Conservation (phyloP, 2,113 vertebrate genomes). For the Glaucomys volans region DNA sequence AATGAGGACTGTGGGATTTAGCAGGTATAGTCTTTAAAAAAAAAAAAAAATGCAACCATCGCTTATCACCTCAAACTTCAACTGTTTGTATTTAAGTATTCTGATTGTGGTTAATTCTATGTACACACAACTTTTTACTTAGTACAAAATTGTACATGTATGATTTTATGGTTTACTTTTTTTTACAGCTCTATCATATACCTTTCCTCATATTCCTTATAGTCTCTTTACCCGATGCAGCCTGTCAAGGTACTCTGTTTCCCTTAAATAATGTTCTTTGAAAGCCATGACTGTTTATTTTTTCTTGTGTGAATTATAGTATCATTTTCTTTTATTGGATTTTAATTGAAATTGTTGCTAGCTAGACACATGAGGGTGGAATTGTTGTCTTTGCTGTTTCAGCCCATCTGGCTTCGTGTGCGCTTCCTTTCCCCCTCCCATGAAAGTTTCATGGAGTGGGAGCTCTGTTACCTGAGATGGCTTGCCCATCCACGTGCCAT, state of each 20-base stretch:
- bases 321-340: slow-evolving; percentile 26
- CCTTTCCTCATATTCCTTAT: neutral
- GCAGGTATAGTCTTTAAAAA: neutral
- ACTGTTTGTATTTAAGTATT: neutral
- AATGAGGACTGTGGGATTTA: neutral
- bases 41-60: neutral
- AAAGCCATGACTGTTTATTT: neutral
- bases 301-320: neutral
- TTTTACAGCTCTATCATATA: neutral
- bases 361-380: neutral
- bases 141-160: neutral
- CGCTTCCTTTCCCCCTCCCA: neutral
- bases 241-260: neutral
- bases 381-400: neutral
- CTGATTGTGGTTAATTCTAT: neutral
- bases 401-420: neutral
- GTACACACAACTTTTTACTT: neutral
- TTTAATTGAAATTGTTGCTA: neutral
- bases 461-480: neutral
- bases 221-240: neutral
- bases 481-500: neutral
- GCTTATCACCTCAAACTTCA: neutral
- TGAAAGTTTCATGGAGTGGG: neutral
- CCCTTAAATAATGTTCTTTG: neutral
- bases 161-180: neutral